phyloP scores from a whole-genome alignment of 2,113 vertebrate genomes.

The Elaphurus davidianus region DNA sequence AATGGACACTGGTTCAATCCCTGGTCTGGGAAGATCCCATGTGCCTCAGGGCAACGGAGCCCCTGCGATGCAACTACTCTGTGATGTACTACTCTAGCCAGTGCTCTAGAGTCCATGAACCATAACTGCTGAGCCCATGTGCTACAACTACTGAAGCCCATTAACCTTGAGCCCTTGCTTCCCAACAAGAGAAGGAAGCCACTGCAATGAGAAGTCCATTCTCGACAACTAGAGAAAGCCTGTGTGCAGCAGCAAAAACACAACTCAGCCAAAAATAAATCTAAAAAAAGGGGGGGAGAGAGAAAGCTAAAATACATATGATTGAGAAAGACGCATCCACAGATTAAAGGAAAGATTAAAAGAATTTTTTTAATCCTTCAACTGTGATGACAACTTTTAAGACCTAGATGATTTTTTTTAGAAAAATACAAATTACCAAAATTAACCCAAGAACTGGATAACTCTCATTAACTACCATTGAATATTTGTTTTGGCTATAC shows the following conservation, averaged over 20 bases:
- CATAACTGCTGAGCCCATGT: neutral
- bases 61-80: neutral
- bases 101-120: neutral
- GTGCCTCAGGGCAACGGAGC: neutral
- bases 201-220: neutral
- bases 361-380: neutral
- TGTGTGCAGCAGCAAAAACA: neutral
- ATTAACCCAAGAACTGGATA: neutral
- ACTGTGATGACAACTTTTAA: neutral
- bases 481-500: neutral
- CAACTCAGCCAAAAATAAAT: neutral
- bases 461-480: neutral
- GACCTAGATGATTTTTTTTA: neutral
- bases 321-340: neutral
- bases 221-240: neutral
- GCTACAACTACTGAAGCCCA: neutral
- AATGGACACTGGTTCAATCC: rapidly evolving
- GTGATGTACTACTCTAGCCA: neutral
- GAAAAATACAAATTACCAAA: neutral
- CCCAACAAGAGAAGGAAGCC: neutral
- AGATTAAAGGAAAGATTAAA: neutral
- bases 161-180: neutral
- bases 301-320: neutral
- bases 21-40: neutral
- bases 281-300: neutral